Base-by-base conservation (phyloP, 2,888 invertebrate species). In the Cryptocheilus praepositus region DNA sequence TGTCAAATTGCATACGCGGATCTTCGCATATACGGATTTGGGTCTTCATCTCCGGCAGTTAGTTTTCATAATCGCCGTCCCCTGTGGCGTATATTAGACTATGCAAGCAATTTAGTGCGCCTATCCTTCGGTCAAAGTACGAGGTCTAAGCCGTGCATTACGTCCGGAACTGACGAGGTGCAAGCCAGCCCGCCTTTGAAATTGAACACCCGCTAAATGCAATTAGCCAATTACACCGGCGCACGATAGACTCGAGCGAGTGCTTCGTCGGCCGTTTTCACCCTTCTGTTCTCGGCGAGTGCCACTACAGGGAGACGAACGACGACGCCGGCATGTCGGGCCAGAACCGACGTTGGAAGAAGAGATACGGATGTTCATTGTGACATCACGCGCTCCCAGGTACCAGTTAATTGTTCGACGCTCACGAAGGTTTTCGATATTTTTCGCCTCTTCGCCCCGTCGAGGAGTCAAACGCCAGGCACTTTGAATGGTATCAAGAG, bases 361-460 rank as follows among this genome's bases (percentile, higher is more conserved):
- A 69, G 80, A 84, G 82, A 83, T 83, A 80, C 71, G 80, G 74
- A 69, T 77, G 79, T 68, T 81, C 81, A 83, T 86, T 86, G 86
- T 86, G 81, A 82, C 79, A 79, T 80, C 86, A 84, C 84, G 84
- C 79, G 81, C 83, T 77, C 64, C 49, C 56, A 22, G 56, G 52
- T 54, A 56, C 55, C 61, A 25, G 54, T n/a, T 28, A 57, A 67
- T 61, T 53, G 53, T 61, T 56, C 52, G 46, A 49, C 57, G n/a
- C 45, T 44, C 46, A 56, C n/a, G 18, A 55, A 68, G 16, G 15
- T 52, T 36, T 18, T 28, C 28, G 19, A 44, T 60, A 54, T 36
- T 36, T 36, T 36, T 36, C 11, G 7, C 11, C 36, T 11, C 36
- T 36, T 36, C 8, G 3, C 13, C 11, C 36, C 43, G 7, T 0